Evolutionary conservation across 2,797 vertebrate genomes (phyloP).

Genomic region (Varecia variegata): DNA sequence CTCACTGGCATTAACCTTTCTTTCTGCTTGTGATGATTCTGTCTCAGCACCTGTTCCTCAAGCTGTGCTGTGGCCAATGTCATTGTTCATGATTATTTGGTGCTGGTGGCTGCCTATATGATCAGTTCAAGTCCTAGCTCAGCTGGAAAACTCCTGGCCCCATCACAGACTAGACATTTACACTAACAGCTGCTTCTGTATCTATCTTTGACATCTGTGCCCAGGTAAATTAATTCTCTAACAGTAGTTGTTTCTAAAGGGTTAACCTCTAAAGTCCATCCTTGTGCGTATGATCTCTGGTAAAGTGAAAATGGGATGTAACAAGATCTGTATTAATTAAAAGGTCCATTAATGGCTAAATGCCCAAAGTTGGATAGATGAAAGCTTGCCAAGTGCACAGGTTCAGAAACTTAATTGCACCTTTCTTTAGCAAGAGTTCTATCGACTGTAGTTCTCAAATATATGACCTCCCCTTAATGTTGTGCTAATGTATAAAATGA

Average conservation of each 20-base stretch:
- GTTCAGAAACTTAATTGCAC: constrained; percentile 23
- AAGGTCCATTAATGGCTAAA: constrained; percentile 56
- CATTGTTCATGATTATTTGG: background rate
- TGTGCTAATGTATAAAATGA: constrained; percentile 47
- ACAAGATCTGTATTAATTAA: constrained; percentile 53
- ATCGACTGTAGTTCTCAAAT: constrained; percentile 5
- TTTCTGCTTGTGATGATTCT: background rate
- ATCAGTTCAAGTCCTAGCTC: background rate
- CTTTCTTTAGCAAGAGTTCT: constrained; percentile 38
- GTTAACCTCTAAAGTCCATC: background rate
- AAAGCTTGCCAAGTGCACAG: constrained; percentile 37
- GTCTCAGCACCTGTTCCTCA: background rate
- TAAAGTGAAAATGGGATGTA: constrained; percentile 50
- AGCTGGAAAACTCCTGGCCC: background rate
- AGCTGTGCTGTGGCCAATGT: background rate
- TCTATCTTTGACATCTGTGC: background rate
- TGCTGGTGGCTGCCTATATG: background rate
- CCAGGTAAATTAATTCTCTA: background rate
- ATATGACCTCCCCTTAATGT: constrained; percentile 39
- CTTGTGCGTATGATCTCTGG: constrained; percentile 12
- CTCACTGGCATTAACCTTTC: background rate
- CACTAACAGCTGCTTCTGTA: background rate
- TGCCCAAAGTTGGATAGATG: constrained; percentile 36
- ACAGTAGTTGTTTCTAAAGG: background rate
- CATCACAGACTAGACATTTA: background rate